phyloP scores from a whole-genome alignment of 2,888 invertebrate genomes.

The Hipparchia sbordonii region DNA sequence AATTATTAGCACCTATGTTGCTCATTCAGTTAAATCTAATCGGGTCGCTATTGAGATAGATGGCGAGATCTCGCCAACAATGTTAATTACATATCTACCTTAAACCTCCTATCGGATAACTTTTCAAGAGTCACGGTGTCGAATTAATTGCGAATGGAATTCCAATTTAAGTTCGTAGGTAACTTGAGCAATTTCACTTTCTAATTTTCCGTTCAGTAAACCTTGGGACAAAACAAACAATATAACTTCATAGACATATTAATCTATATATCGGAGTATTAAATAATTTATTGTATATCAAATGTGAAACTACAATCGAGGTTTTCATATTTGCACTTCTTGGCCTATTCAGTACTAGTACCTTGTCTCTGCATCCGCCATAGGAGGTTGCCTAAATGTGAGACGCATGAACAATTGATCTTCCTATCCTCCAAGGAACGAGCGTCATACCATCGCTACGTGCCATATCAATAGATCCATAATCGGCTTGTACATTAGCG shows the following conservation, averaged over 20 bases:
- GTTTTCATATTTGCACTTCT: no score
- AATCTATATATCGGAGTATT: no score
- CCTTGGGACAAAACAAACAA: conserved; percentile 13
- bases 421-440: no score
- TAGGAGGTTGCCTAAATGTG: no score
- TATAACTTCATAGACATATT: background rate
- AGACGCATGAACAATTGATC: no score
- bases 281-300: no score
- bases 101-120: conserved; percentile 9
- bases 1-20: conserved; percentile 9
- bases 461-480: no score
- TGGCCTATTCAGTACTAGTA: no score
- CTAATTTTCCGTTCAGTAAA: background rate
- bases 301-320: no score
- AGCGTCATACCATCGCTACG: no score
- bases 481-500: no score
- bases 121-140: conserved; percentile 30
- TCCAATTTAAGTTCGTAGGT: conserved; percentile 27
- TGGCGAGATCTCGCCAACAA: conserved; percentile 21
- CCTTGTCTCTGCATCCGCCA: no score
- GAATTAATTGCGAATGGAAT: conserved; percentile 26
- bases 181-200: conserved; percentile 17
- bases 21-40: conserved; percentile 18
- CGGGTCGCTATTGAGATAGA: conserved; percentile 13
- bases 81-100: conserved; percentile 34